Base-by-base conservation (phyloP, 1,140 invertebrate genomes). In the Marisa cornuarietis region DNA sequence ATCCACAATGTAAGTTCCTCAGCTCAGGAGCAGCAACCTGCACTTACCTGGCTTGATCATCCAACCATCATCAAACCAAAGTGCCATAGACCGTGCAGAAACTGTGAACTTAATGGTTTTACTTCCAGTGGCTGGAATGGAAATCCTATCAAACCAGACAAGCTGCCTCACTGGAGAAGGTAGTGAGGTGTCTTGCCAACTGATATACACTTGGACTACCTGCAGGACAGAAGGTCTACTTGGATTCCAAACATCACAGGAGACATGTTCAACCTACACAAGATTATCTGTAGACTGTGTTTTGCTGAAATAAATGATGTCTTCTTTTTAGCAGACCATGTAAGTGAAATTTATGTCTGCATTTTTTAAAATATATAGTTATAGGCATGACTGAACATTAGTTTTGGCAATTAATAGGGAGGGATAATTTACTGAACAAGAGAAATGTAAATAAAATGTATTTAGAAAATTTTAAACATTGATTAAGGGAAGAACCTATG, bases 151-250 rank as follows among this genome's bases (percentile, higher is more conserved):
- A 51, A 87, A 84, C 24, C 58, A 83, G 49, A 84, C 85, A 31
- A 88, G 69, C 78, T 88, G 87, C 20, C 86, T 31, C 14, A 71
- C 49, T 0, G 87, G 85, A 80, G 83, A 83, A 24, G 72, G 62
- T 13, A 81, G 80, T 51, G 68, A 81, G 8, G 76, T 2, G 71
- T 81, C 71, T 20, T 52, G 13, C 85, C 85, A 87, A 16, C 61
- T 79, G 31, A 87, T 72, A 68, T 87, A 87, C 20, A 86, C 72
- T 79, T 87, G 86, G 1, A 83, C 71, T 8, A 86, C 84, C 85
- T 87, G 68, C 9, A 74, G 79, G 24, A 66, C 61, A 74, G 71
- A 80, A 65, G 8, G 42, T 51, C 20, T 11, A 31, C 65, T 68
- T 24, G 6, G 10, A 68, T 68, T 31, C 22, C n/a, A 68, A 24